Percentiles rank a stretch among this genome's conserved stretches.
phyloP scores from a whole-genome alignment of 2,113 vertebrate species.

The Tinamus guttatus region DNA sequence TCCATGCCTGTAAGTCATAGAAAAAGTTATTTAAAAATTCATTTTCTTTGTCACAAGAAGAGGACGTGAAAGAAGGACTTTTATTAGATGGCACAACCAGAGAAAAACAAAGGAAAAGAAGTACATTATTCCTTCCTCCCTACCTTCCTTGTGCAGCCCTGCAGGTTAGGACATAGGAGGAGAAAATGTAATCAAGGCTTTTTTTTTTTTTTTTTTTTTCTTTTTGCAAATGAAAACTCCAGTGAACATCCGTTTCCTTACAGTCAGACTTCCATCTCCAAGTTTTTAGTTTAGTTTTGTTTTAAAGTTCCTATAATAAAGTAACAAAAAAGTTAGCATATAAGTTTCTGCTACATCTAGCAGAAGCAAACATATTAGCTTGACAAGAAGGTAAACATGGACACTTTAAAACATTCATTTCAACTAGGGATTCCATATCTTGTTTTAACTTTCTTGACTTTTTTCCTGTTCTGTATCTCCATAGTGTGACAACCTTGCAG shows the following conservation, averaged over 20 bases:
- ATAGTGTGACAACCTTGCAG: constrained; percentile 3
- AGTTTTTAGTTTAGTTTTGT: not conserved
- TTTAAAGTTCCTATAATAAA: not conserved
- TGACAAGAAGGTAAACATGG: constrained; percentile 42
- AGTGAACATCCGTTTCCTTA: not conserved
- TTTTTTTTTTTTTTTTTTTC: too few relatives aligned
- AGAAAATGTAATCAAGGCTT: not conserved
- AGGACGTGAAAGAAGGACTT: not conserved
- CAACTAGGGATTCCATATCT: constrained; percentile 27
- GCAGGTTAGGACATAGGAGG: not conserved
- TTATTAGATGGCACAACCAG: not conserved
- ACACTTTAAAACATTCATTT: not conserved
- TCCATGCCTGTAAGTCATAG: not conserved
- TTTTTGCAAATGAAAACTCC: not conserved
- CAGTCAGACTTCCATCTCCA: not conserved
- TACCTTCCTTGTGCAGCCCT: not conserved
- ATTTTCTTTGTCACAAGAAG: not conserved
- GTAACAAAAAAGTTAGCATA: constrained; percentile 16
- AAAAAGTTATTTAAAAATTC: not conserved
- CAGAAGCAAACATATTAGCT: constrained; percentile 51
- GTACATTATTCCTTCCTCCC: not conserved
- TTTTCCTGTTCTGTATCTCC: constrained; percentile 11
- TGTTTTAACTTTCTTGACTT: constrained; percentile 27
- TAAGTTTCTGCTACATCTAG: constrained; percentile 48
- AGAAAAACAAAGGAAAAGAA: not conserved